Evolutionary conservation across 2,113 vertebrate genomes (phyloP).

Genomic region (Aythya baeri): DNA sequence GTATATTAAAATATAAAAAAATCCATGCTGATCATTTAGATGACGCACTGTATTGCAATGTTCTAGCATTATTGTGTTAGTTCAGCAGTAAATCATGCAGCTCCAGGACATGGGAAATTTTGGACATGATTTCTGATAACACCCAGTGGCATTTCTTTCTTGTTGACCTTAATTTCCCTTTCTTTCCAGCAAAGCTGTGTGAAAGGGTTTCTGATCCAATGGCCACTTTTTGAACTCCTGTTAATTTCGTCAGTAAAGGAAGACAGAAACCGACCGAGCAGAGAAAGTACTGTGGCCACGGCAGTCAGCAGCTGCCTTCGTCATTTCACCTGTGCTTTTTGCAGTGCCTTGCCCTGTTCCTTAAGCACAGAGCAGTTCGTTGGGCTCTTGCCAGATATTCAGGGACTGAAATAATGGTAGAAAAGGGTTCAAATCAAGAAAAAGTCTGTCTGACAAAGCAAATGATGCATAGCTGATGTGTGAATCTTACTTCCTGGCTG

Average conservation of each 20-base stretch:
- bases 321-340: neutral
- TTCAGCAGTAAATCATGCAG: neutral
- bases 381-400: neutral
- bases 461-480: neutral
- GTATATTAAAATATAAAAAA: neutral
- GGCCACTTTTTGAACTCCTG: slow-evolving; percentile 2
- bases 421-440: neutral
- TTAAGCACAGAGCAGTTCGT: neutral
- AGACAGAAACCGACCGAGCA: slow-evolving; percentile 27
- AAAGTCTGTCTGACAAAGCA: neutral
- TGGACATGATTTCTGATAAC: neutral
- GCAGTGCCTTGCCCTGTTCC: neutral
- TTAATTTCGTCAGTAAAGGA: slow-evolving; percentile 14
- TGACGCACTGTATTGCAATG: neutral
- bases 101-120: neutral
- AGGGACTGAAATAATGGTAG: neutral
- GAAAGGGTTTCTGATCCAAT: neutral
- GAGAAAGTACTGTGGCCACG: slow-evolving; percentile 36
- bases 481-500: neutral
- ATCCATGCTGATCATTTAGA: neutral
- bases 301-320: neutral
- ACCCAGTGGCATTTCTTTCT: neutral
- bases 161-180: slow-evolving; percentile 31
- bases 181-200: neutral
- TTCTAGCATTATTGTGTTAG: neutral